A percentile compares a stretch with the other conserved stretches of the same genome.
phyloP scores from a whole-genome alignment of 2,888 invertebrate genomes.

The Fissipunctia ypsillon region DNA sequence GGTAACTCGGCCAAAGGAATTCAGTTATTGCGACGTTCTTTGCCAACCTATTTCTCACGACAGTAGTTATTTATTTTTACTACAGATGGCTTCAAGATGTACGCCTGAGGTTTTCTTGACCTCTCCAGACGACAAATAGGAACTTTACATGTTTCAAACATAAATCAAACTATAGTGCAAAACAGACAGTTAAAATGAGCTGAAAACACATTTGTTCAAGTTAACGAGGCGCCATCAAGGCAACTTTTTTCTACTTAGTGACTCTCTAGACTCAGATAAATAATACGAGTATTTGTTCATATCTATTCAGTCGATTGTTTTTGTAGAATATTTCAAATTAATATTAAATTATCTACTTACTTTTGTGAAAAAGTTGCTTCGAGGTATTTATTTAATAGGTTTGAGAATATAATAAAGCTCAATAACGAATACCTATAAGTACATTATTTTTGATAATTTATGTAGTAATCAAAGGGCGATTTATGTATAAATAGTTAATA shows the following conservation, averaged over 20 bases:
- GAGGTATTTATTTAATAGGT: neutral
- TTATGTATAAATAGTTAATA: neutral
- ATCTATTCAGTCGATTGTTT: constrained; percentile 24
- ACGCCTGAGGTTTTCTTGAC: constrained; percentile 25
- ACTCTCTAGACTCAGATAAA: constrained; percentile 33
- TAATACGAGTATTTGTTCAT: constrained; percentile 39
- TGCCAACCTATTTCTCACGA: constrained; percentile 42
- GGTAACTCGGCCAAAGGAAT: constrained; percentile 36
- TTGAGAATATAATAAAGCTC: constrained; percentile 3
- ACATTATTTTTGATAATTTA: neutral
- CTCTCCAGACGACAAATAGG: neutral
- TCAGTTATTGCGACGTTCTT: constrained; percentile 43
- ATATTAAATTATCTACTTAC: constrained; percentile 8
- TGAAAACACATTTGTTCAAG: constrained; percentile 47
- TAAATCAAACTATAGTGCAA: constrained; percentile 26
- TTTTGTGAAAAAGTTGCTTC: neutral
- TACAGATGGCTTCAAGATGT: constrained; percentile 46
- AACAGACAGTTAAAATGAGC: constrained; percentile 27
- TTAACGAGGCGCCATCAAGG: constrained; percentile 38
- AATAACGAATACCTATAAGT: neutral
- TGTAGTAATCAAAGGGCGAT: neutral
- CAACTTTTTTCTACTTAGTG: constrained; percentile 37
- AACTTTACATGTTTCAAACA: constrained; percentile 17
- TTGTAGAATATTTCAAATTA: constrained; percentile 22
- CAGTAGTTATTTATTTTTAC: constrained; percentile 29